Percentiles rank a stretch among this genome's conserved stretches.
phyloP scores from a whole-genome alignment of 2,888 invertebrate genomes.

The Lasioglossum morio region DNA sequence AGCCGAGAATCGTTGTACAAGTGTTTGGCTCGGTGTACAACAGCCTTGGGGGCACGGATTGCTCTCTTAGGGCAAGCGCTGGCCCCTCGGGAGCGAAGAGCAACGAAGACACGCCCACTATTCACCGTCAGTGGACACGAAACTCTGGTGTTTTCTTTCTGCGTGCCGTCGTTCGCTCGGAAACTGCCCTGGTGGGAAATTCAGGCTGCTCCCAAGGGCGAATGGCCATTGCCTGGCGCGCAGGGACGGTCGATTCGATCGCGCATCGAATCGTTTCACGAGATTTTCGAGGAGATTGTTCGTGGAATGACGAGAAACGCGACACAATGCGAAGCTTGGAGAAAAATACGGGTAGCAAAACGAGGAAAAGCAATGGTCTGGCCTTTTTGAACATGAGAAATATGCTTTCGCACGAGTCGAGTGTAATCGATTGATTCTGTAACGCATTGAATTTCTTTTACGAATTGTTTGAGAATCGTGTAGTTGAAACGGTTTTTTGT shows the following conservation, averaged over 20 bases:
- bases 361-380: constrained; percentile 33
- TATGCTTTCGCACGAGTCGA: constrained; percentile 37
- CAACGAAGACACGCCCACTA: neutral
- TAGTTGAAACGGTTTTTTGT: constrained; percentile 76
- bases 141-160: neutral
- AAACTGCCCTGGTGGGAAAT: neutral
- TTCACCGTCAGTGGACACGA: neutral
- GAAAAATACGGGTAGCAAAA: constrained; percentile 17
- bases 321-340: constrained; percentile 13
- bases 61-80: neutral
- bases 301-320: neutral
- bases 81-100: neutral
- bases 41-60: neutral
- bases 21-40: constrained; percentile 15
- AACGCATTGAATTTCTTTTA: constrained; percentile 63
- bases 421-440: constrained; percentile 47
- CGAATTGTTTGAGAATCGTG: constrained; percentile 57
- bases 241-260: neutral
- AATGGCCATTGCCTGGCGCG: neutral
- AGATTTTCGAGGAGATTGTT: constrained; percentile 19
- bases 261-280: neutral
- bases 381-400: constrained; percentile 51
- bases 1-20: constrained; percentile 35
- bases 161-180: neutral
- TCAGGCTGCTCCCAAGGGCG: neutral